phyloP scores from a whole-genome alignment of 2,113 vertebrate genomes.

The Eptatretus burgeri region DNA sequence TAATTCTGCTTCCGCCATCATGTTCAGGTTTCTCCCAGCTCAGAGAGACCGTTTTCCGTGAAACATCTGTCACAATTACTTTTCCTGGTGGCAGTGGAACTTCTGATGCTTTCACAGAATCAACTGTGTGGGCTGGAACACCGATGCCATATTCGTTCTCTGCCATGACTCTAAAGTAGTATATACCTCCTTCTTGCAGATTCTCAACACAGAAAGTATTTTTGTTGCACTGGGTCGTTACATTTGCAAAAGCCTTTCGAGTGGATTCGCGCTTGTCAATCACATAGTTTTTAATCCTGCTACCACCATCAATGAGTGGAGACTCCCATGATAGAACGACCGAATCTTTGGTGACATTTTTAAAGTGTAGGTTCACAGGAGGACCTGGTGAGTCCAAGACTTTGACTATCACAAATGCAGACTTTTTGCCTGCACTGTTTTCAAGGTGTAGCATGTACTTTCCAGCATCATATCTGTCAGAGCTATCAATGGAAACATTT shows the following conservation, averaged over 20 bases:
- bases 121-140: constrained; percentile 34
- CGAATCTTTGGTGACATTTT: constrained; percentile 58
- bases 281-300: constrained; percentile 72
- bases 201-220: constrained; percentile 65
- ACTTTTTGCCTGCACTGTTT: constrained; percentile 64
- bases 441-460: constrained; percentile 63
- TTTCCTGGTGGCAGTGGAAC: constrained; percentile 71
- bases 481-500: constrained; percentile 60
- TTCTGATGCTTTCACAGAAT: constrained; percentile 58
- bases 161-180: constrained; percentile 91
- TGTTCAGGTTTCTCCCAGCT: constrained; percentile 85
- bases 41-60: constrained; percentile 49
- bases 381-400: constrained; percentile 78
- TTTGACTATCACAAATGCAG: constrained; percentile 75
- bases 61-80: constrained; percentile 56
- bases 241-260: constrained; percentile 59
- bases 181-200: constrained; percentile 54
- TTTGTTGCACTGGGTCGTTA: constrained; percentile 58
- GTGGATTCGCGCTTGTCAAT: constrained; percentile 90
- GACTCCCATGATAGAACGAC: constrained; percentile 66
- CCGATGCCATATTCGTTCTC: constrained; percentile 92
- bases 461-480: constrained; percentile 74
- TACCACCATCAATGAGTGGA: constrained; percentile 62
- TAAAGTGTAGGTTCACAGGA: constrained; percentile 44
- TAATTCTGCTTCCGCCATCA: constrained; percentile 73